Conservation (phyloP, 2,113 vertebrate genomes). For the Lota lota region DNA sequence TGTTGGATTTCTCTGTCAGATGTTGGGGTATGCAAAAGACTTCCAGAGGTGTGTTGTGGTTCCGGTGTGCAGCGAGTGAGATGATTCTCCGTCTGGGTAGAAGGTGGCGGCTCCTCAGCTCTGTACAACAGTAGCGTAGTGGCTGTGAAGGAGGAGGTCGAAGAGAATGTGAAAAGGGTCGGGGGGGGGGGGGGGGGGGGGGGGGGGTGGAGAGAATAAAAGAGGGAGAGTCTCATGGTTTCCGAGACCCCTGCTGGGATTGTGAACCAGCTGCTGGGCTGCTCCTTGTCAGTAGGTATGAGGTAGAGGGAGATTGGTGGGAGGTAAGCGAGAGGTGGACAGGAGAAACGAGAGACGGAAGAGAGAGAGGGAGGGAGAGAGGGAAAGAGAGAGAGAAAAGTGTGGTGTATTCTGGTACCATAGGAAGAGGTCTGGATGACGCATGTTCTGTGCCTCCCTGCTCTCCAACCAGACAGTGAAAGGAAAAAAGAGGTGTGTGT, state of each 20-base stretch:
- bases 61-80: too few relatives aligned
- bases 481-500: conserved; percentile 17
- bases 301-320: background rate
- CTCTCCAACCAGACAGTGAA: conserved; percentile 39
- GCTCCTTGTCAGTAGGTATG: conserved; percentile 40
- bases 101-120: too few relatives aligned
- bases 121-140: too few relatives aligned
- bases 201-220: conserved; percentile 31
- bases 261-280: conserved; percentile 64
- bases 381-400: background rate
- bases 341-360: conserved; percentile 13
- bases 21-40: too few relatives aligned
- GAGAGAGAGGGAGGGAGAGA: conserved; percentile 2
- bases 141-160: too few relatives aligned
- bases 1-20: too few relatives aligned
- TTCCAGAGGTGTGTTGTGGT: too few relatives aligned
- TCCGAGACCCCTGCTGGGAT: conserved; percentile 52
- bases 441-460: conserved; percentile 49
- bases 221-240: conserved; percentile 41
- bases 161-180: background rate
- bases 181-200: background rate
- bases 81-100: too few relatives aligned
- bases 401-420: conserved; percentile 26
- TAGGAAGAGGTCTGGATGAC: conserved; percentile 58
- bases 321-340: conserved; percentile 13